Conservation (phyloP, 92 coral and sea anemone species). For the Palythoa caribaeorum region DNA sequence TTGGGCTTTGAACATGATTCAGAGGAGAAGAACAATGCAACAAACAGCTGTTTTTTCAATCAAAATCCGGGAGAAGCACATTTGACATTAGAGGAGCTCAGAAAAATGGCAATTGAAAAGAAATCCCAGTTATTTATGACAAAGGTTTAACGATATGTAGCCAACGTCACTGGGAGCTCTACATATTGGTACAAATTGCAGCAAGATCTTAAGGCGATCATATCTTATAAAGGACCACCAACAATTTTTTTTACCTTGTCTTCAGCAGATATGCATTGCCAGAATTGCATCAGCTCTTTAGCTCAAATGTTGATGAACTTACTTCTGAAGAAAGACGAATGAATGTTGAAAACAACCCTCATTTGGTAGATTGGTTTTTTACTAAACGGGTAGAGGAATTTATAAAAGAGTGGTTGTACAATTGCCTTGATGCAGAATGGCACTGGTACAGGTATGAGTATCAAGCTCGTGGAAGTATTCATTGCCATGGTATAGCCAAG, state of each 20-base stretch:
- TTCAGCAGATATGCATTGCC: neutral
- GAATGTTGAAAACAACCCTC: neutral
- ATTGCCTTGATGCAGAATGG: slow-evolving; percentile 27
- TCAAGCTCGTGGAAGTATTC: too few relatives aligned
- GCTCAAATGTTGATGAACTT: slow-evolving; percentile 3
- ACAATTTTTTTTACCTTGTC: neutral
- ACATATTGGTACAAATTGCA: slow-evolving; percentile 46
- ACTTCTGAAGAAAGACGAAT: neutral
- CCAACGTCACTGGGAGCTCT: slow-evolving; percentile 46
- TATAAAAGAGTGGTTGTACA: slow-evolving; percentile 36
- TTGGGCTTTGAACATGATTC: slow-evolving; percentile 3
- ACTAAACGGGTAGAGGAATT: neutral
- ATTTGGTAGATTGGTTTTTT: neutral
- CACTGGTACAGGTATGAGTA: neutral
- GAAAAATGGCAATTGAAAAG: slow-evolving; percentile 28
- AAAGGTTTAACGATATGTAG: slow-evolving; percentile 11
- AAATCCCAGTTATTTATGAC: slow-evolving; percentile 35
- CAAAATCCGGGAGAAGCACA: slow-evolving; percentile 5
- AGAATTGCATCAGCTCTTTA: slow-evolving; percentile 2
- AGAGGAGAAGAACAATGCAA: slow-evolving; percentile 4
- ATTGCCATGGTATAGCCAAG: too few relatives aligned
- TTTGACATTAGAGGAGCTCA: slow-evolving; percentile 2
- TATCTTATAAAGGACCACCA: slow-evolving; percentile 38
- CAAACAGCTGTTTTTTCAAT: slow-evolving; percentile 2
- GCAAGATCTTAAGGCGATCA: slow-evolving; percentile 26